phyloP scores from a whole-genome alignment of 64 coral and sea anemone genomes.

The Montipora capricornis region DNA sequence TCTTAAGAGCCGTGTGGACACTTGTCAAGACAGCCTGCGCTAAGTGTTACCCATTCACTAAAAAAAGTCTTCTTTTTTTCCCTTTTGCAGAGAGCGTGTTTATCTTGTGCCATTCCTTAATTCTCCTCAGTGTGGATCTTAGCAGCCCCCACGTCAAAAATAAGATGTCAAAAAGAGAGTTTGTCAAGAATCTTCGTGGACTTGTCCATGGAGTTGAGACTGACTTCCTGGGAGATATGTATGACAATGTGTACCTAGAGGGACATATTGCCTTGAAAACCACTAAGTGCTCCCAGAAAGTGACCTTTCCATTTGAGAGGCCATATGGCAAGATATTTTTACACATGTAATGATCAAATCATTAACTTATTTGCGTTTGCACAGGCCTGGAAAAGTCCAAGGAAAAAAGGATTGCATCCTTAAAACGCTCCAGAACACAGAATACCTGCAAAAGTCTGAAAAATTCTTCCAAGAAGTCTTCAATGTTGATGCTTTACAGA shows the following conservation, averaged over 20 bases:
- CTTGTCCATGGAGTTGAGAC: conserved; percentile 69
- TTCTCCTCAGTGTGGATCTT: conserved; percentile 95
- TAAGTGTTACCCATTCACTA: background rate
- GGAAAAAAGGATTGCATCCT: too few species aligned
- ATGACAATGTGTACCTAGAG: conserved; percentile 88
- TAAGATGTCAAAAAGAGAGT: conserved; percentile 98
- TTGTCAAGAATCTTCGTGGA: conserved; percentile 94
- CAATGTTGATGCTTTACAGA: too few species aligned
- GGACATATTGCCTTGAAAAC: conserved; percentile 83
- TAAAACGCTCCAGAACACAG: too few species aligned
- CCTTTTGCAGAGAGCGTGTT: conserved; percentile 87
- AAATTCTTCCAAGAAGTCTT: background rate
- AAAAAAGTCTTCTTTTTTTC: background rate
- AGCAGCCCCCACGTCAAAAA: conserved; percentile 98
- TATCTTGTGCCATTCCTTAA: conserved; percentile 93
- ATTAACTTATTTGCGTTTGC: background rate
- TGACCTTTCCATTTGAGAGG: conserved; percentile 76
- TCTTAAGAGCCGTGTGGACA: too few species aligned
- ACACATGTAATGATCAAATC: conserved; percentile 24
- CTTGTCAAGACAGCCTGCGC: too few species aligned
- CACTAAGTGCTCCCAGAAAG: conserved; percentile 68
- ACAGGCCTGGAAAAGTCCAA: too few species aligned
- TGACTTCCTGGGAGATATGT: conserved; percentile 94
- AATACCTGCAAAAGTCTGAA: too few species aligned
- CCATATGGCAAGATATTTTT: conserved; percentile 90